Percentiles rank a stretch among this genome's conserved stretches.
These are phyloP conservation scores for Sander lucioperca DNA, from an alignment of 2,113 vertebrate species.

Conservation along the genomic window DNA sequence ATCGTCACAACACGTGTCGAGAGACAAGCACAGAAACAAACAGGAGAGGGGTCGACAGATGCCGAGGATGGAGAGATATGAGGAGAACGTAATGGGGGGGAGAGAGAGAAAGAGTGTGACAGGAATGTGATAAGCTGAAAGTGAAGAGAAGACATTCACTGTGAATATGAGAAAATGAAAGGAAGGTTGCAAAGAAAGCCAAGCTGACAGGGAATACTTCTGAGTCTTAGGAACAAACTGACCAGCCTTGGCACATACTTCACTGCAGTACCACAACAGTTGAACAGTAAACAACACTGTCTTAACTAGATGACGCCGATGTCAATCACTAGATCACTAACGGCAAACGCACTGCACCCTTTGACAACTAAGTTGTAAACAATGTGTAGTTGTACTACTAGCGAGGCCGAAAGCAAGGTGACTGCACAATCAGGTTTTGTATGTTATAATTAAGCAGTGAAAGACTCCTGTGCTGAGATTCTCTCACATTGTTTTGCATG, in stretches of 20 bases:
- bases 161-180: conserved; percentile 39
- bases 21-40: conserved; percentile 22
- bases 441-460: conserved; percentile 33
- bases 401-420: neutral
- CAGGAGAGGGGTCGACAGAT: neutral
- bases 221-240: neutral
- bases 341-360: neutral
- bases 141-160: conserved; percentile 50
- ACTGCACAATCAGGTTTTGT: conserved; percentile 23
- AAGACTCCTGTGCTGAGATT: neutral
- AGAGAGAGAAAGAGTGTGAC: conserved; percentile 15
- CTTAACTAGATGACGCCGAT: neutral
- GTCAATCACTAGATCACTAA: conserved; percentile 1
- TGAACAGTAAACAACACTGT: conserved; percentile 7
- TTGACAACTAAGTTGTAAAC: neutral
- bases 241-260: conserved; percentile 1
- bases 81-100: conserved; percentile 16
- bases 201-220: conserved; percentile 28
- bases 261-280: conserved; percentile 6
- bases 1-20: conserved; percentile 35
- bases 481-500: neutral
- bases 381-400: neutral
- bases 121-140: conserved; percentile 53
- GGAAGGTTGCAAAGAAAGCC: conserved; percentile 41
- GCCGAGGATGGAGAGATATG: neutral